phyloP scores from a whole-genome alignment of 2,797 vertebrate genomes.

The Staurois parvus region DNA sequence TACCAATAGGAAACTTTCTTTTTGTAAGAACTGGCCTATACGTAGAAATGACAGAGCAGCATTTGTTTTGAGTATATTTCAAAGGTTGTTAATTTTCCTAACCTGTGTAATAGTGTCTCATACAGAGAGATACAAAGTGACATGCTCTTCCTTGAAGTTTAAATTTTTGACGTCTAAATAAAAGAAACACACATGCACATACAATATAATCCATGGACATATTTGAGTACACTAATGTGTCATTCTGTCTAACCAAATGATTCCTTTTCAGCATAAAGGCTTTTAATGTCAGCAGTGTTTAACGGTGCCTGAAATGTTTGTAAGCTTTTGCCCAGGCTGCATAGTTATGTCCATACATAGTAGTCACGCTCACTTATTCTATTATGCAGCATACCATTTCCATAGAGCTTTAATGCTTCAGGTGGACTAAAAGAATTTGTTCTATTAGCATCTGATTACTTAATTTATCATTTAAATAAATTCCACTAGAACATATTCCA shows the following conservation, averaged over 20 bases:
- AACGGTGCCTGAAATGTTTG: constrained; percentile 50
- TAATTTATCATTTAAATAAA: not conserved
- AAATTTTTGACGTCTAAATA: not conserved
- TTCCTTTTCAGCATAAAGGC: constrained; percentile 33
- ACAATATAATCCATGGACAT: not conserved
- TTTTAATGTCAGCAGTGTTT: constrained; percentile 45
- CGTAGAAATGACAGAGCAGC: not conserved
- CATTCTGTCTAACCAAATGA: constrained; percentile 24
- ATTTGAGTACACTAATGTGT: constrained; percentile 26
- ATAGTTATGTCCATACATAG: constrained; percentile 50
- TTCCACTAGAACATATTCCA: not conserved
- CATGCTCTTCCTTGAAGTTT: not conserved
- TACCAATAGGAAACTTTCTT: no score
- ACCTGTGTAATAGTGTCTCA: not conserved
- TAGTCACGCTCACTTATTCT: constrained; percentile 23
- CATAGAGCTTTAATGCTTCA: constrained; percentile 19
- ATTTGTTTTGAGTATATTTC: not conserved
- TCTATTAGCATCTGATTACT: not conserved
- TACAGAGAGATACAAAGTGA: not conserved
- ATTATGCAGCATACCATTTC: constrained; percentile 23
- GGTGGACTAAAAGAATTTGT: not conserved
- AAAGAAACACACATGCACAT: not conserved
- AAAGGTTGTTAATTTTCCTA: not conserved
- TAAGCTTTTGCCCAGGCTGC: constrained; percentile 27
- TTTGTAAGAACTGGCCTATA: no score